Evolutionary conservation across 53 echinoderm and acorn worm species (phyloP).

Genomic region (Crossaster papposus): DNA sequence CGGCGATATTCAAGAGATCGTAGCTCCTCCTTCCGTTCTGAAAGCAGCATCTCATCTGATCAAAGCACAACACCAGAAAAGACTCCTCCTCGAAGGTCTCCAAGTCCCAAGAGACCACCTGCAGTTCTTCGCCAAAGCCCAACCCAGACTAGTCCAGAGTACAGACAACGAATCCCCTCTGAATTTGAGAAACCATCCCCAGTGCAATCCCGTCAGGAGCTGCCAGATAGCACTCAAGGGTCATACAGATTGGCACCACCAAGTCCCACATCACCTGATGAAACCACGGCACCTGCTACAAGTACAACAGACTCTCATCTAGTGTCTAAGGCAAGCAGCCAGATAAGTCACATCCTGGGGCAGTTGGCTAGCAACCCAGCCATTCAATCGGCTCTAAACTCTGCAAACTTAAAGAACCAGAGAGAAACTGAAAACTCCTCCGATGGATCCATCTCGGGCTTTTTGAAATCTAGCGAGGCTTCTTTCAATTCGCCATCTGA

Average conservation of each 20-base stretch:
- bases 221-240: constrained; percentile 57
- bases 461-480: constrained; percentile 34
- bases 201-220: constrained; percentile 33
- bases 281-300: constrained; percentile 48
- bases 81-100: constrained; percentile 29
- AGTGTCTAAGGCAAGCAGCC: constrained; percentile 45
- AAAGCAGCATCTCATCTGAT: constrained; percentile 40
- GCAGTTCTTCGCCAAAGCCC: constrained; percentile 35
- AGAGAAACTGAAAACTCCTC: not conserved
- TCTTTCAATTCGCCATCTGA: constrained; percentile 17
- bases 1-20: constrained; percentile 11
- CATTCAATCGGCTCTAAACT: constrained; percentile 61
- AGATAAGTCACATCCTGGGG: constrained; percentile 84
- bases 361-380: constrained; percentile 69
- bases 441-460: constrained; percentile 23
- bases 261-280: constrained; percentile 48
- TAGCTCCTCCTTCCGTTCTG: constrained; percentile 49
- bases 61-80: constrained; percentile 32
- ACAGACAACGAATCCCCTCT: constrained; percentile 30
- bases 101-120: constrained; percentile 33
- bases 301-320: constrained; percentile 51
- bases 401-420: constrained; percentile 25
- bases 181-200: constrained; percentile 23
- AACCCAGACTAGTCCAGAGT: constrained; percentile 32
- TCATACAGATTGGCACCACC: constrained; percentile 37